Conservation (phyloP, 2,888 invertebrate species). For the Gisinianus flammeolus region DNA sequence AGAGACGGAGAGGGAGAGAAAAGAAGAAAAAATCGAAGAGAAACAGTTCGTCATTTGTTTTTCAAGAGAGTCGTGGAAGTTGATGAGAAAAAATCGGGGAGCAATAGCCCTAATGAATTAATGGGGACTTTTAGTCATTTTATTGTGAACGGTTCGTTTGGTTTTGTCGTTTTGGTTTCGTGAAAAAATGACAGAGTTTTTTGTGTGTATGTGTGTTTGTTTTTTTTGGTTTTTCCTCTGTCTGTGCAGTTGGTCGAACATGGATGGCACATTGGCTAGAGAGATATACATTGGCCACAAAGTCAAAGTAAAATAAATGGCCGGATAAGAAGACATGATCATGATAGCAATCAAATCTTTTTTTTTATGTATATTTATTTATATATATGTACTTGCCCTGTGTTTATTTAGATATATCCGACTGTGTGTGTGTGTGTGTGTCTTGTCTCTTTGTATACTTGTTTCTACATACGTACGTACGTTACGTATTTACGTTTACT, state of each 20-base stretch:
- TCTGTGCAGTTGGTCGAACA: conserved; percentile 22
- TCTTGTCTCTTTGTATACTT: too few species aligned
- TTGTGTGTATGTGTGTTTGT: neutral
- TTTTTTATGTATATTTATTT: conserved; percentile 29
- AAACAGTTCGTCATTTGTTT: conserved; percentile 36
- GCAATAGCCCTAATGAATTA: conserved; percentile 58
- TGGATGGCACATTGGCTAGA: neutral
- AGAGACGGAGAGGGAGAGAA: neutral
- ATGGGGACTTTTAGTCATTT: conserved; percentile 58
- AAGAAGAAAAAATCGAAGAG: conserved; percentile 35
- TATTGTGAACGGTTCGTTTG: conserved; percentile 59
- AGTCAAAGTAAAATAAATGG: conserved; percentile 50
- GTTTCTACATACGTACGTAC: conserved; percentile 1
- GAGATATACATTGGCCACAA: conserved; percentile 41
- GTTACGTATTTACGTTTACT: neutral
- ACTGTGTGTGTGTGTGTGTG: too few species aligned
- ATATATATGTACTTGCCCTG: too few species aligned
- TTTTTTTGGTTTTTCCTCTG: neutral
- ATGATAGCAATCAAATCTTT: conserved; percentile 56
- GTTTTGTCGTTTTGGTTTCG: conserved; percentile 58
- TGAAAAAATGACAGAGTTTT: conserved; percentile 51
- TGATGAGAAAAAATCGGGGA: conserved; percentile 48
- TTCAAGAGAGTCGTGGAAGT: conserved; percentile 20
- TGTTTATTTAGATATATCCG: neutral
- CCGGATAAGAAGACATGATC: conserved; percentile 50